Evolutionary conservation across 2,113 vertebrate species (phyloP).

Genomic region (Polyodon spathula): DNA sequence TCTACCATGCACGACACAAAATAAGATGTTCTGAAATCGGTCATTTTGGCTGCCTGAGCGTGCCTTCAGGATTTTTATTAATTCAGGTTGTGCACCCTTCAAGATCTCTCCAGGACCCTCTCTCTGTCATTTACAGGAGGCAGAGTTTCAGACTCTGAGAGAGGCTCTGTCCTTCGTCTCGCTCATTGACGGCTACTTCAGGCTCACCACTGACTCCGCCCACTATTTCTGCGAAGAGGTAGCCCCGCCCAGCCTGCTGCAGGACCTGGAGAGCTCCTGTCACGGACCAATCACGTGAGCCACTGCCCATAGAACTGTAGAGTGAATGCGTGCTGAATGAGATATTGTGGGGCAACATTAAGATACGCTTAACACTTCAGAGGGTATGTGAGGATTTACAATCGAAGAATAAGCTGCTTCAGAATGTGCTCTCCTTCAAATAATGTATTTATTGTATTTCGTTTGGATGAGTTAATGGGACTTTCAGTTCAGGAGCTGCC

Average conservation of each 20-base stretch:
- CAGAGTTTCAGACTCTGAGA: slow-evolving; percentile 62
- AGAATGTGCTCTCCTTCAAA: slow-evolving; percentile 14
- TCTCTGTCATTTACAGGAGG: slow-evolving; percentile 53
- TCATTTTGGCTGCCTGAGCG: too few relatives aligned
- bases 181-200: slow-evolving; percentile 85
- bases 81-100: too few relatives aligned
- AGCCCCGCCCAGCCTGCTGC: slow-evolving; percentile 68
- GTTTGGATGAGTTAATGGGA: too few relatives aligned
- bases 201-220: slow-evolving; percentile 71
- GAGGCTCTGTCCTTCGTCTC: slow-evolving; percentile 80
- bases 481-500: too few relatives aligned
- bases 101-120: too few relatives aligned
- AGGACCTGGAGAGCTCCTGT: slow-evolving; percentile 64
- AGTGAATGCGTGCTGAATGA: background rate
- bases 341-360: background rate
- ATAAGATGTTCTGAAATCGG: too few relatives aligned
- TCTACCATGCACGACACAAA: too few relatives aligned
- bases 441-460: too few relatives aligned
- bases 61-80: too few relatives aligned
- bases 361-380: too few relatives aligned
- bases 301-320: background rate
- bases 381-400: too few relatives aligned
- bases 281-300: slow-evolving; percentile 86
- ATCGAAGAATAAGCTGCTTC: background rate
- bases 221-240: slow-evolving; percentile 87